Evolutionary conservation across 2,888 invertebrate species (phyloP), one percentile per base, ranked within the genome.

Genomic region (Macrophya alboannulata): DNA sequence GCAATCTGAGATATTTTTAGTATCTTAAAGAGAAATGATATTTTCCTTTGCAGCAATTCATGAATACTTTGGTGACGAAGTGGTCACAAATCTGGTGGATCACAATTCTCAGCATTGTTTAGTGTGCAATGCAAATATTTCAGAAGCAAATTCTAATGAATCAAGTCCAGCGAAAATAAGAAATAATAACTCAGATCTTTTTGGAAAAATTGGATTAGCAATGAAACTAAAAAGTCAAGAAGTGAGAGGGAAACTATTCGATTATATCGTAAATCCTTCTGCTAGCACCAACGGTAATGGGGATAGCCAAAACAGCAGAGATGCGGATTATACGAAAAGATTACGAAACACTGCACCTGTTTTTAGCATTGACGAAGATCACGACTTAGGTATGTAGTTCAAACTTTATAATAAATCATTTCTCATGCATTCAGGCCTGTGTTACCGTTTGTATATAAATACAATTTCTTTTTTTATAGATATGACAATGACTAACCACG

Each of bases 291-390:
- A 92, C 88, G 94, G 90, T 77, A 90, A 89, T 85, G 98, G 98
- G 92, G 98, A 99, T 4, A 98, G 97, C 84, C 97, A 97, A 88
- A 95, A 95, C 85, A 98, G 98, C 91, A 96, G 96, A 92, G 96
- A 97, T 90, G 97, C 97, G n/a, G 93, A 93, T 48, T 87, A 90
- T 62, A 88, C 86, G 51, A 98, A 97, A 93, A 95, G 97, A 71
- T 98, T 98, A 93, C 95, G 98, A 89, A 98, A 98, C 94, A 97
- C 98, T 85, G 97, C 97, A 0, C 98, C 98, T 9, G 98, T 99
- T 10, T 99, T 99, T 93, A 98, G 98, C 93, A 98, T 99, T 91
- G 98, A 98, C 90, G 99, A 98, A 91, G 98, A 98, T 92, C 95
- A 96, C 88, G 96, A 96, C 90, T 95, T 95, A 87, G 94, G 95